Percentiles rank a stretch among this genome's conserved stretches.
Evolutionary conservation across 2,797 vertebrate genomes (phyloP).

Genomic region (Lutjanus argentimaculatus): DNA sequence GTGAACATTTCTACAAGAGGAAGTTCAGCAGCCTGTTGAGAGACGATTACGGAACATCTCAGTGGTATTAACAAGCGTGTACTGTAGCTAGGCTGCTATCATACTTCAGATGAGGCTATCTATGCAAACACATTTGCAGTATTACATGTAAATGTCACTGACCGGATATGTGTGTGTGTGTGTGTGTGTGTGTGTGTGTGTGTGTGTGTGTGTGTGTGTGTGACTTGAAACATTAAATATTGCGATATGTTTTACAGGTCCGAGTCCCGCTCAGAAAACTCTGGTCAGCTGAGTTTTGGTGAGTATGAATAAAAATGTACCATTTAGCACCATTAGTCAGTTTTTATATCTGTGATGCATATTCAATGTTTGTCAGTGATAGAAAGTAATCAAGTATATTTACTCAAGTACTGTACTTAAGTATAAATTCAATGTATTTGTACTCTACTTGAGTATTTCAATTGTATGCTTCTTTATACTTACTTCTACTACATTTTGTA

Average conservation of each 20-base stretch:
- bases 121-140: constrained; percentile 49
- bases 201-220: constrained; percentile 3
- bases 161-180: background rate
- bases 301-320: constrained; percentile 44
- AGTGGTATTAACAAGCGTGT: background rate
- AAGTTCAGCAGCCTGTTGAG: constrained; percentile 43
- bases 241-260: constrained; percentile 67
- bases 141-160: constrained; percentile 37
- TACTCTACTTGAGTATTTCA: no score
- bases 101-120: constrained; percentile 10
- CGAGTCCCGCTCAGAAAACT: constrained; percentile 60
- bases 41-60: constrained; percentile 35
- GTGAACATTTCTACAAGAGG: constrained; percentile 42
- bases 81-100: constrained; percentile 3
- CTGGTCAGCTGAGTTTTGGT: constrained; percentile 75
- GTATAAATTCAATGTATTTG: no score
- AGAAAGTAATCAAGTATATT: no score
- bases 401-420: no score
- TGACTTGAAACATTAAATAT: constrained; percentile 21
- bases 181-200: constrained; percentile 1
- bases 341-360: background rate
- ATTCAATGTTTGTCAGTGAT: no score
- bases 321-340: background rate
- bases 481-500: no score
- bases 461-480: no score